Base-by-base conservation (phyloP, 2,113 vertebrate genomes). In the Calidris pugnax region DNA sequence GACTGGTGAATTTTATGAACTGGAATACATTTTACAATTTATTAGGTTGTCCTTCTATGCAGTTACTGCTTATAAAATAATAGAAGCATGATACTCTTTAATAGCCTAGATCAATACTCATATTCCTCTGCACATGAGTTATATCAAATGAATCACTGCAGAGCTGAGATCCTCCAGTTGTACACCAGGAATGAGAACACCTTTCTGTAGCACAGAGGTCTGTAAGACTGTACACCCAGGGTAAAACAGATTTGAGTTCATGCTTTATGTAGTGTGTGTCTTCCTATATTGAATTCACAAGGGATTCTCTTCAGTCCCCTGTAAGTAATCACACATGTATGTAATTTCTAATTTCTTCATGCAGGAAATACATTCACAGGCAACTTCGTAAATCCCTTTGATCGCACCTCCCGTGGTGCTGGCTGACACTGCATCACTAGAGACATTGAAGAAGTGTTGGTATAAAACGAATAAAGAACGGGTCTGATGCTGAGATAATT, bases 231-330 rank as follows among this genome's bases (percentile, higher is more conserved):
- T 14, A 23, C 3, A 55, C 8, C 5, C 18, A 62, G 14, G 20
- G 20, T 28, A 59, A 88, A 83, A 24, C 10, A 71, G 19, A 41
- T 35, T 19, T 16, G 27, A 53, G 30, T 7, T 87, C 32, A 19
- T 20, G 33, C 20, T 41, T 62, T 66, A 41, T 1, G 1, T 5
- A 69, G 41, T 12, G 6, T 2, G 0, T 1, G 1, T n/a, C 47
- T 60, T 55, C 1, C 1, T 20, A 48, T 6, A 39, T 4, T n/a
- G 47, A 79, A 89, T 55, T 64, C 11, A 16, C 47, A 55, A 0
- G 1, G 63, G 27, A 71, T 10, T 75, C 62, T 8, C 26, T 55
- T 81, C 8, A 6, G 26, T 39, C 10, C 28, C 24, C 18, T 66
- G 19, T 66, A 81, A 67, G n/a, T 12, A 50, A 82, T 51, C 57